Evolutionary conservation across 2,797 vertebrate genomes (phyloP).

Genomic region (Eulemur albifrons): DNA sequence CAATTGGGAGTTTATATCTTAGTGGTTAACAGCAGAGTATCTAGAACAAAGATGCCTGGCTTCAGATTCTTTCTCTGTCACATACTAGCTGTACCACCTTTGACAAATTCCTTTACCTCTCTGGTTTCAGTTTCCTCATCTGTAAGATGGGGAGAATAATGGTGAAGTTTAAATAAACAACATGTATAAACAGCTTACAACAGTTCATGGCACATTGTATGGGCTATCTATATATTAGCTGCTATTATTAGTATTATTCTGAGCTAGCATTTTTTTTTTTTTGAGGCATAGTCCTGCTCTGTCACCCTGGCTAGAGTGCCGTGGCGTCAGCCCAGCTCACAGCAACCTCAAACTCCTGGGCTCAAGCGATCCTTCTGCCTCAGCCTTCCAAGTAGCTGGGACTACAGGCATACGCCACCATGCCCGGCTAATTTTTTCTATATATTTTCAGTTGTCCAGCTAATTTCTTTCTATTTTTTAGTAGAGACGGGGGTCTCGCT

Average conservation of each 20-base stretch:
- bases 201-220: neutral
- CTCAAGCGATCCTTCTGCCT: too few relatives aligned
- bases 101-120: conserved; percentile 22
- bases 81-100: neutral
- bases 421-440: too few relatives aligned
- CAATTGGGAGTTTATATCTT: conserved; percentile 4
- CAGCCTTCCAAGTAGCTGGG: too few relatives aligned
- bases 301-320: too few relatives aligned
- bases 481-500: too few relatives aligned
- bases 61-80: conserved; percentile 8
- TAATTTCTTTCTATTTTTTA: too few relatives aligned
- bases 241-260: neutral
- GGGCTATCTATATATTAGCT: neutral
- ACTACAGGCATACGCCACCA: too few relatives aligned
- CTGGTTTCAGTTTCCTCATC: neutral
- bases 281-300: too few relatives aligned
- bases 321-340: too few relatives aligned
- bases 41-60: neutral
- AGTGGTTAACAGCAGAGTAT: neutral
- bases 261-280: too few relatives aligned
- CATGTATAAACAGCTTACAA: conserved; percentile 35
- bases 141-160: conserved; percentile 41
- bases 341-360: too few relatives aligned
- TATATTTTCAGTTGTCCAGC: too few relatives aligned
- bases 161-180: conserved; percentile 28